These are phyloP conservation scores for Criorhina ranunculi DNA, from an alignment of 2,888 invertebrate genomes.

Conservation along the genomic window DNA sequence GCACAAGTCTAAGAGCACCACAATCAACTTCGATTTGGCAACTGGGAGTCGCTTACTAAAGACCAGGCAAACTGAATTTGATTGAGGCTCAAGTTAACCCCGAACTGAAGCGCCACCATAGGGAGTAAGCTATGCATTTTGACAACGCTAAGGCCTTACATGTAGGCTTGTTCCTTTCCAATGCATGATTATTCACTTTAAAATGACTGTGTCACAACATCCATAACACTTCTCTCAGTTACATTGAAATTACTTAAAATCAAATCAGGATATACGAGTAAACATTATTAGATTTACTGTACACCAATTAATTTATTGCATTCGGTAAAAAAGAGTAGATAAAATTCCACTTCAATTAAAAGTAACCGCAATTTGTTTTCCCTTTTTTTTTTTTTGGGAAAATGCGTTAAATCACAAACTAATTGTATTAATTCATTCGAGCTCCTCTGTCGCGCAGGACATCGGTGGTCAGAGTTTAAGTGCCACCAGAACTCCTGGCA, in stretches of 20 bases:
- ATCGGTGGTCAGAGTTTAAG: slow-evolving; percentile 37
- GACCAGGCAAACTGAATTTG: no score
- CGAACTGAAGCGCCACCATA: no score
- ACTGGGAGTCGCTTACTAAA: no score
- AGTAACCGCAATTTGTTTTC: slow-evolving; percentile 60
- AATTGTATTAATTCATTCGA: slow-evolving; percentile 69
- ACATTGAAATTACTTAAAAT: background rate
- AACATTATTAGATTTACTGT: slow-evolving; percentile 51
- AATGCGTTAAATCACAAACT: slow-evolving; percentile 67
- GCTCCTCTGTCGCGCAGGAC: slow-evolving; percentile 38
- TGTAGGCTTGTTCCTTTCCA: no score
- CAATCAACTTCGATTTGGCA: no score
- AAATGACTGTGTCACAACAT: background rate
- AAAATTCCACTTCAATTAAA: slow-evolving; percentile 58
- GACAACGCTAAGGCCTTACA: no score
- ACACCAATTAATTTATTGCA: slow-evolving; percentile 48
- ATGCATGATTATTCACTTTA: background rate
- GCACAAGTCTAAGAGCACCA: no score
- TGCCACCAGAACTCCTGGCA: slow-evolving; percentile 26
- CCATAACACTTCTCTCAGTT: background rate
- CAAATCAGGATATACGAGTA: background rate
- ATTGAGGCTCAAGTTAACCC: no score
- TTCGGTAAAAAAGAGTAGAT: slow-evolving; percentile 23
- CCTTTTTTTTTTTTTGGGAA: slow-evolving; percentile 26
- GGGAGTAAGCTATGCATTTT: no score